Conservation (phyloP, 2,888 invertebrate species). For the Fragum fragum region DNA sequence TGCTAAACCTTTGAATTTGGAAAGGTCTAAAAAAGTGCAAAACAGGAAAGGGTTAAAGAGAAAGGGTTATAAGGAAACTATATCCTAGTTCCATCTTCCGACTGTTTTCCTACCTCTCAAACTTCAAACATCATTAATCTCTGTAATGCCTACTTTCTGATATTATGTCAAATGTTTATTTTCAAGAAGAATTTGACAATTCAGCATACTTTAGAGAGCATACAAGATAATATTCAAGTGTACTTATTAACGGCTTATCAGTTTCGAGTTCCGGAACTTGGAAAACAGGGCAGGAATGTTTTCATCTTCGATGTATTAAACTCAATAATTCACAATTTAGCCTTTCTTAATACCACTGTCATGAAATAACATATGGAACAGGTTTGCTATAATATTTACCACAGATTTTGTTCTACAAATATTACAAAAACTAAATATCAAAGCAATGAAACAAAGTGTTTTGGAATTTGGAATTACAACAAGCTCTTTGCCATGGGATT, state of each 20-base stretch:
- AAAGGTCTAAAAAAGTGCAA: too few relatives aligned
- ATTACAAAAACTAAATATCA: neutral
- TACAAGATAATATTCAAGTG: neutral
- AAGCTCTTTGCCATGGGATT: too few relatives aligned
- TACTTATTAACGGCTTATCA: slow-evolving; percentile 5
- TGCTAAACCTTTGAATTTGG: too few relatives aligned
- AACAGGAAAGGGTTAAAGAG: too few relatives aligned
- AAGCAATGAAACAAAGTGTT: neutral
- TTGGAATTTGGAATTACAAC: neutral
- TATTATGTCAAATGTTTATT: slow-evolving; percentile 26
- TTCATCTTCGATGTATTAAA: slow-evolving; percentile 15
- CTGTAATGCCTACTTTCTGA: slow-evolving; percentile 7
- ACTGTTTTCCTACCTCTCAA: neutral
- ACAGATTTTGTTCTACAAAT: neutral
- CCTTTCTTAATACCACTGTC: slow-evolving; percentile 7
- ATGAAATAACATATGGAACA: slow-evolving; percentile 4
- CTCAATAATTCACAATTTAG: neutral
- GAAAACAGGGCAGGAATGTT: slow-evolving; percentile 5
- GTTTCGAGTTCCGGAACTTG: neutral
- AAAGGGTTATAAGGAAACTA: slow-evolving; percentile 4
- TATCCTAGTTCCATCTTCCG: neutral
- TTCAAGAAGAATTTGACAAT: slow-evolving; percentile 11
- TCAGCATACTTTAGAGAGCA: neutral
- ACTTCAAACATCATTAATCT: slow-evolving; percentile 18
- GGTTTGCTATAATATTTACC: neutral